Evolutionary conservation across 2,113 vertebrate species (phyloP), one percentile per base, ranked within the genome.

Genomic region (Varanus komodoensis): DNA sequence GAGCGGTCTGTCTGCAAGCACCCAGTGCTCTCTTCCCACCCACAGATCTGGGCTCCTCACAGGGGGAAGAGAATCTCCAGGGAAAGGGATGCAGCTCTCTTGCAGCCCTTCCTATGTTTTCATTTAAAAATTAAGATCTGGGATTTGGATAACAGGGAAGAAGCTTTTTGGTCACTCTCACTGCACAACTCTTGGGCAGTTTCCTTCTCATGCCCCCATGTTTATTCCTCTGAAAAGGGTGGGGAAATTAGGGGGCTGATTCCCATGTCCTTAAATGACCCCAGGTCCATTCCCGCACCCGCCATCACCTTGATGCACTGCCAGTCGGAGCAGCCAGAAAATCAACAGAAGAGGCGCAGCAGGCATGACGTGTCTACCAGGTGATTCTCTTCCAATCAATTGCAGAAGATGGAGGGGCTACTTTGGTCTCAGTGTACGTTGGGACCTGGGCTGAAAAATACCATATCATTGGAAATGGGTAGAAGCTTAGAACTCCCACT

Each of bases 231-330:
- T 71, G 19, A 82, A 57, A 89, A 27, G 2, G 1, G 15, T 7
- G 17, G 38, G 21, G 29, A 3, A 50, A 69, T 68, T 68, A 68
- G 29, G 38, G 12, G 4, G 14, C 25, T 19, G 25, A 44, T 21
- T 61, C 64, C 15, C 25, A 21, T 8, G 38, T 23, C 4, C 25
- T 82, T 57, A 73, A 61, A 38, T 48, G 61, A 64, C 57, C 86
- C 23, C 54, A 48, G 15, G 9, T 74, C 19, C 7, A 11, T 44
- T 14, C 6, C 69, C 84, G 29, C 27, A 48, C 25, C 27, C 5
- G 29, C 50, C 32, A 17, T 89, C 52, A 89, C 87, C 88, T 89
- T 89, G 81, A 32, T 48, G 54, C 38, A 32, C 12, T 32, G 52
- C 6, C 69, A 89, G 34, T 2, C 32, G 88, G 29, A 89, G 80